Conservation (phyloP, 37 sponge, comb jelly and placozoan genomes). For the Dysidea cf. avara region DNA sequence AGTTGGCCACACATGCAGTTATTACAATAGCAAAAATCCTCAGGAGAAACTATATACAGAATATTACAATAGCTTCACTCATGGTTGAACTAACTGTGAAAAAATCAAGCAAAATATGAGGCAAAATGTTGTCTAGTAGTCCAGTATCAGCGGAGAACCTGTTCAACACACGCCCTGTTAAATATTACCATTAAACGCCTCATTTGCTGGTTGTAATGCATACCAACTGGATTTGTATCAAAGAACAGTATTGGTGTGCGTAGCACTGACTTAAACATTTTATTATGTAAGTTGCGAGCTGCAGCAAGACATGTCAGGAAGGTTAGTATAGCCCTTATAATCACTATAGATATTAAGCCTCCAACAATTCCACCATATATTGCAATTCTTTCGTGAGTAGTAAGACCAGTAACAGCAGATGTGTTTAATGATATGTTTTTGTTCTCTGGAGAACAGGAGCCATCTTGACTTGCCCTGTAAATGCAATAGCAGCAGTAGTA, state of each 20-base stretch:
- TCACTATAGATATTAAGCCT: constrained; percentile 13
- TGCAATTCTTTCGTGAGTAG: constrained; percentile 5
- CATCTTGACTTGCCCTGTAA: background rate
- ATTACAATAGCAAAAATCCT: constrained; percentile 51
- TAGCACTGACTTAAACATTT: background rate
- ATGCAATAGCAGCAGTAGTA: background rate
- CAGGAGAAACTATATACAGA: constrained; percentile 36
- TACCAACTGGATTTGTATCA: constrained; percentile 1
- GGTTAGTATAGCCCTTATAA: constrained; percentile 33
- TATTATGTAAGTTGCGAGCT: constrained; percentile 59
- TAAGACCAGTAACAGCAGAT: background rate
- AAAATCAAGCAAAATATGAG: constrained; percentile 48
- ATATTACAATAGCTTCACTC: background rate
- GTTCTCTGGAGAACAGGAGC: background rate
- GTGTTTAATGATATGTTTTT: background rate
- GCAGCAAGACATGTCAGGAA: constrained; percentile 46
- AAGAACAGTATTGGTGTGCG: background rate
- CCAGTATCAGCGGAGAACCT: constrained; percentile 75
- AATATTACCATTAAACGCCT: background rate
- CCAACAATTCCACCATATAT: constrained; percentile 22
- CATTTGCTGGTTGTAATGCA: background rate
- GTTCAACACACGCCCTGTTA: constrained; percentile 72
- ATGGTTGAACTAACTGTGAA: constrained; percentile 32
- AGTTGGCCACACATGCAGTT: constrained; percentile 47
- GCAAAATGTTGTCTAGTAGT: constrained; percentile 65